phyloP scores from a whole-genome alignment of 2,888 invertebrate species.

The Dysmachus trigonus region DNA sequence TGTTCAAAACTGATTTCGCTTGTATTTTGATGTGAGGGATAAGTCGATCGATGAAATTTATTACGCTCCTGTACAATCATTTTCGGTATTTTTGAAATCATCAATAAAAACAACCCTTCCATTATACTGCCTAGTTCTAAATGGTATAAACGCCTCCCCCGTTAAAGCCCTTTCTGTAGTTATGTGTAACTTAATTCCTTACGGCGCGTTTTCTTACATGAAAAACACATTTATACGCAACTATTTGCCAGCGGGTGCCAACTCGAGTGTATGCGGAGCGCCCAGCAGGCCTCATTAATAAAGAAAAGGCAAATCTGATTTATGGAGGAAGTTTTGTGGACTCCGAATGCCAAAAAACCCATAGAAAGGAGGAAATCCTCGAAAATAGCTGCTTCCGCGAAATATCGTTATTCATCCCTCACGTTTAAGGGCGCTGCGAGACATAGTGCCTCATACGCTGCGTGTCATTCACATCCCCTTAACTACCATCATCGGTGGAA shows the following conservation, averaged over 20 bases:
- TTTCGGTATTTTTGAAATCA: too few relatives aligned
- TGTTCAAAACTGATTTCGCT: too few relatives aligned
- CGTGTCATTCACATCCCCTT: neutral
- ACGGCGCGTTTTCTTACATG: neutral
- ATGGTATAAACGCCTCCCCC: neutral
- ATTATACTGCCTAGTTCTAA: too few relatives aligned
- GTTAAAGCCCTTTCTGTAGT: neutral
- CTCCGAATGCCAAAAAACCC: neutral
- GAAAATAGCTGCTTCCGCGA: neutral
- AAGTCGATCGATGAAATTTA: too few relatives aligned
- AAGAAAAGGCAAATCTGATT: neutral
- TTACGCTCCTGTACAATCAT: too few relatives aligned
- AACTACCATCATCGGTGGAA: neutral
- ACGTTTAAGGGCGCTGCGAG: neutral
- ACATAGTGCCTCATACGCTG: neutral
- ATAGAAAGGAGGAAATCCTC: neutral
- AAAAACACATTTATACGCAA: neutral
- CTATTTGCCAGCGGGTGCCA: neutral
- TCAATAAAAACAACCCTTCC: too few relatives aligned
- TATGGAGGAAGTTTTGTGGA: neutral
- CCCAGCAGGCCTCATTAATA: neutral
- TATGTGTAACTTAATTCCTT: neutral
- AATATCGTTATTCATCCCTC: neutral
- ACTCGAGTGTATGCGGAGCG: neutral
- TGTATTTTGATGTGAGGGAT: too few relatives aligned